These are phyloP conservation scores for Glyptemys insculpta DNA, from an alignment of 2,797 vertebrate species.

Conservation along the genomic window DNA sequence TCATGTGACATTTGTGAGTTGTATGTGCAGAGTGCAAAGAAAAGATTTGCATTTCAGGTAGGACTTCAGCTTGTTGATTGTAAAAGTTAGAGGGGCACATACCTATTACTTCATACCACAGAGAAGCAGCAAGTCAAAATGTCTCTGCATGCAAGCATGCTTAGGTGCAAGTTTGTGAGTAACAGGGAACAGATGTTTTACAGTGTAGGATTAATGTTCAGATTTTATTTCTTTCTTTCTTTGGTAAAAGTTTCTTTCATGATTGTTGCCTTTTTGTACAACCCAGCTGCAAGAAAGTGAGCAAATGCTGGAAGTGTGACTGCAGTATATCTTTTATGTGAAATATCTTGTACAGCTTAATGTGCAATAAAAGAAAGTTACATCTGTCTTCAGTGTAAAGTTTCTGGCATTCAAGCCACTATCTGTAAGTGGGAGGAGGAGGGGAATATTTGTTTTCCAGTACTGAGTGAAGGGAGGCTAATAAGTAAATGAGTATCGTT, in stretches of 20 bases:
- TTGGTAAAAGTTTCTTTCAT: conserved; percentile 83
- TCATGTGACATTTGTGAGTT: conserved; percentile 77
- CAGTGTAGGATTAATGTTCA: conserved; percentile 82
- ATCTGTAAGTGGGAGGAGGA: conserved; percentile 74
- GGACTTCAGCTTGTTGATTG: conserved; percentile 55
- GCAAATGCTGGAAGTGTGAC: conserved; percentile 84
- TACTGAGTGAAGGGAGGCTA: conserved; percentile 72
- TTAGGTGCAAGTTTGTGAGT: conserved; percentile 83
- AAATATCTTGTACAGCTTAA: conserved; percentile 89
- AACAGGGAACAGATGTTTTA: conserved; percentile 82
- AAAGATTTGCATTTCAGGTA: conserved; percentile 66
- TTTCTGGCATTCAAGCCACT: conserved; percentile 83
- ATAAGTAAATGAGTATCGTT: conserved; percentile 62
- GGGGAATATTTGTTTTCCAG: conserved; percentile 70
- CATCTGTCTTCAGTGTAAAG: conserved; percentile 89
- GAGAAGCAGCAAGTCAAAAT: conserved; percentile 76
- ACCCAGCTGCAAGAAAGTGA: conserved; percentile 84
- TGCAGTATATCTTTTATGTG: conserved; percentile 86
- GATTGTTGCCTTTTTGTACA: conserved; percentile 86
- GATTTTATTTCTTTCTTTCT: conserved; percentile 73
- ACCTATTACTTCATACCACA: conserved; percentile 69
- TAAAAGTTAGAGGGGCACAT: conserved; percentile 66
- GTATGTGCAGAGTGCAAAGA: conserved; percentile 57
- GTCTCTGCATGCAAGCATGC: conserved; percentile 85
- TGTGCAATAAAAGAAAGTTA: conserved; percentile 90